These are phyloP conservation scores for sheep (Ovis aries) DNA, from an alignment of 2,113 vertebrate species.

Conservation along the genomic window DNA sequence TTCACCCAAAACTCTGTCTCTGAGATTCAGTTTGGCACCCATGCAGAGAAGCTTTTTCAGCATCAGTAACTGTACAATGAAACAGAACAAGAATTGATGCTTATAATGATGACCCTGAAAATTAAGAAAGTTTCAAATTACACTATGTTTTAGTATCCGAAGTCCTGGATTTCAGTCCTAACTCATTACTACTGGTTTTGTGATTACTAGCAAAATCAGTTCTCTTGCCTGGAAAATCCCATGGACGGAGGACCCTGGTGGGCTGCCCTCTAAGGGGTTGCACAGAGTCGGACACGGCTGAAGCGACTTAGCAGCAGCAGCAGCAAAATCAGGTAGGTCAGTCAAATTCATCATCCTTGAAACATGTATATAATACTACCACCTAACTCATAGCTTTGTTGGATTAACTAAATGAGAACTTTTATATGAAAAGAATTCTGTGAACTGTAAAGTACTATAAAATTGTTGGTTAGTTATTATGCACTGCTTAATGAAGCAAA, in stretches of 20 bases:
- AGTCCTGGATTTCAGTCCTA: neutral
- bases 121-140: neutral
- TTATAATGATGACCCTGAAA: neutral
- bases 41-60: neutral
- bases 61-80: neutral
- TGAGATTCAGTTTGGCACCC: neutral
- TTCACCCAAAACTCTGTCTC: neutral
- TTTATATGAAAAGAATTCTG: conserved; percentile 42
- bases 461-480: conserved; percentile 54
- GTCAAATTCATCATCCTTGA: conserved; percentile 35
- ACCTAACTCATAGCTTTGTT: conserved; percentile 42
- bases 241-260: no score
- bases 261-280: fast-evolving
- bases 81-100: neutral
- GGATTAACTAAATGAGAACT: conserved; percentile 40
- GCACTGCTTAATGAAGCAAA: conserved; percentile 50
- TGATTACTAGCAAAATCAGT: conserved; percentile 13
- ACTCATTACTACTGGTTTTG: neutral
- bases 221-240: no score
- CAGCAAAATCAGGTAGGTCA: conserved; percentile 27
- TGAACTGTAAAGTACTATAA: conserved; percentile 36
- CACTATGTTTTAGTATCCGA: neutral
- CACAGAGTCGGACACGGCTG: no score
- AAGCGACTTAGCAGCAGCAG: no score
- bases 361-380: neutral